Conservation (phyloP, 2,797 vertebrate genomes). For the Cheirogaleus major region DNA sequence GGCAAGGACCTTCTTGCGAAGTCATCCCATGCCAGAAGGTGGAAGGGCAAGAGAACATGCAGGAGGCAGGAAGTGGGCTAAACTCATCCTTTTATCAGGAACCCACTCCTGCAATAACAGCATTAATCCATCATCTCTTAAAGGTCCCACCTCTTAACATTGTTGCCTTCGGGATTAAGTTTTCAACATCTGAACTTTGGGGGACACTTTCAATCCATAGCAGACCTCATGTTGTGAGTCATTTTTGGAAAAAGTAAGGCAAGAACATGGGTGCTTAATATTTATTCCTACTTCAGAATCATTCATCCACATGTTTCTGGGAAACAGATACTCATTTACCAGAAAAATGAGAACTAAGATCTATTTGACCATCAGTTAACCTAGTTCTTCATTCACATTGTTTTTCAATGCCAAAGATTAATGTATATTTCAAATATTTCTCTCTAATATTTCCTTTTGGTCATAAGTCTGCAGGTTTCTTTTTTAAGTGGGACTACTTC, state of each 20-base stretch:
- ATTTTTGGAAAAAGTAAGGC: background rate
- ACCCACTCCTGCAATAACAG: background rate
- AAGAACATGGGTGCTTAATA: background rate
- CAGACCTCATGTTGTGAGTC: background rate
- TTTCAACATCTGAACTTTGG: background rate
- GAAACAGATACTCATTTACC: background rate
- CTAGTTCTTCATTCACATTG: background rate
- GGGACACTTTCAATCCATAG: background rate
- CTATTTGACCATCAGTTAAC: background rate
- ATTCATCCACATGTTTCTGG: background rate
- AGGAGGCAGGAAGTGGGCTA: background rate
- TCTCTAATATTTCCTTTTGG: constrained; percentile 1
- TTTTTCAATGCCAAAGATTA: background rate
- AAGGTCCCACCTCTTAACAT: background rate
- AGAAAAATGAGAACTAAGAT: background rate
- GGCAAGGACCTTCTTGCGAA: background rate
- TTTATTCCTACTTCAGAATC: background rate
- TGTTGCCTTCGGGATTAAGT: background rate
- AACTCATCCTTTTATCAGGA: background rate
- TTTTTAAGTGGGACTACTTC: constrained; percentile 27
- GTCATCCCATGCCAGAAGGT: background rate
- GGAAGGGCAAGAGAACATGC: background rate
- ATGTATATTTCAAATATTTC: constrained; percentile 30
- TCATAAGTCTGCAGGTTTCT: background rate
- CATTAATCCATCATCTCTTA: background rate